Base-by-base conservation (phyloP, 2,797 vertebrate species). In the Rhincodon typus region DNA sequence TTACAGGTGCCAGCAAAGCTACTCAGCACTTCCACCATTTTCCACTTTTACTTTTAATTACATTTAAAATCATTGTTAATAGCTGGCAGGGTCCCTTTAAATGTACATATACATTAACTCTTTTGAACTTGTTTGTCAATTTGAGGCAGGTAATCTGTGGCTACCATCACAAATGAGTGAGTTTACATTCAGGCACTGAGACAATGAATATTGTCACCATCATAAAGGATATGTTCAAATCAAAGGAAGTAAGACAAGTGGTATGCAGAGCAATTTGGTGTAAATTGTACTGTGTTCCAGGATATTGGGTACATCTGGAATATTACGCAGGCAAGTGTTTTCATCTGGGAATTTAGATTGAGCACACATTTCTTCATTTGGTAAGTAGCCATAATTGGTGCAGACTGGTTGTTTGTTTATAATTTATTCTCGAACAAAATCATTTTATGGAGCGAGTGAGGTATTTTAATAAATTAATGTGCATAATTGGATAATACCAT, bases 291-390 rank as follows among this genome's bases (percentile, higher is more conserved):
- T 34, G 70, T 95, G 46, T 77, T 95, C 70, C 70, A 50, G 17
- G 42, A 95, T 95, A 70, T 74, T 77, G 15, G 21, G 42, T 77
- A 53, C 94, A 70, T 94, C 94, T 93, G 90, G 90, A 74, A 69
- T 95, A 74, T 72, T 50, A n/a, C 30, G 74, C 42, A 53, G 70
- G 3, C 94, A 77, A 50, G 30, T 19, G 42, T 94, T 94, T 94
- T 77, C 69, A 95, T 74, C 70, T 95, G 70, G 94, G n/a, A 38
- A 93, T 21, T 10, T n/a, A 25, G 62, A 93, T 38, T 12, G 90
- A 93, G 66, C 90, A 67, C 90, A 69, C 23, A 42, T 69, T 93
- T 42, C 90, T 93, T 93, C 42, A 93, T 93, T 93, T 93, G 90
- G n/a, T 69, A 69, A 69, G n/a, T 38, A 25, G 62, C n/a, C 62